Evolutionary conservation across 2,113 vertebrate species (phyloP), one percentile per base, ranked within the genome.

Genomic region (Anser cygnoides): DNA sequence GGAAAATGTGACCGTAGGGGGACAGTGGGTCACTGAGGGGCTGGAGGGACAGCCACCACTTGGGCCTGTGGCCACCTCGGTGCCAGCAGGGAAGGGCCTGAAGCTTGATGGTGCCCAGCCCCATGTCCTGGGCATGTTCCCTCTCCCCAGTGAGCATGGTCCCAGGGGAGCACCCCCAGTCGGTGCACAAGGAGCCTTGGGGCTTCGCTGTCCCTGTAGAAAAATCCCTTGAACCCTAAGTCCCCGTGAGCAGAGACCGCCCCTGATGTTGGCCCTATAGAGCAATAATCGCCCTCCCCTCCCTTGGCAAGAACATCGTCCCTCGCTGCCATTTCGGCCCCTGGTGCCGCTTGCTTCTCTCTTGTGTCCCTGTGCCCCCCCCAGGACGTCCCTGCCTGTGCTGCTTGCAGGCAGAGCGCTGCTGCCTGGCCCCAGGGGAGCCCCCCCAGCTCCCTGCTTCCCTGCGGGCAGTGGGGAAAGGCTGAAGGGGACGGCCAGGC

Each of bases 381-480:
- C 39, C 25, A 77, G 41, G 52, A 44, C 14, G 37, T 65, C 84
- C 78, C 44, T 23, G 25, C 33, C 37, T 63, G 50, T 78, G 65
- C 41, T 65, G 73, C 54, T 65, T 70, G 78, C 26, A 21, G 33
- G 44, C 59, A 77, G 44, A 85, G 62, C 23, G 23, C 39, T 49
- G 23, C 44, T 37, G 25, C 0, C 12, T 71, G 33, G 58, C 91
- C 62, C 35, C 6, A 0, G 50, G 50, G 12, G 50, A 52, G 62
- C 62, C 39, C 28, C 4, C 4, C 17, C 63, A 41, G 35, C 52
- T 57, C 84, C 61, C 52, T 43, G 20, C n/a, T 46, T 14, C 25
- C 11, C 33, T 13, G 13, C 0, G 2, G 41, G 11, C 4, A 10
- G 21, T 0, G 0, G 26, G 37, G 61, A 31, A 18, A 28, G 19